Base-by-base conservation (phyloP, 2,113 vertebrate species). In the Chaetops frenatus region DNA sequence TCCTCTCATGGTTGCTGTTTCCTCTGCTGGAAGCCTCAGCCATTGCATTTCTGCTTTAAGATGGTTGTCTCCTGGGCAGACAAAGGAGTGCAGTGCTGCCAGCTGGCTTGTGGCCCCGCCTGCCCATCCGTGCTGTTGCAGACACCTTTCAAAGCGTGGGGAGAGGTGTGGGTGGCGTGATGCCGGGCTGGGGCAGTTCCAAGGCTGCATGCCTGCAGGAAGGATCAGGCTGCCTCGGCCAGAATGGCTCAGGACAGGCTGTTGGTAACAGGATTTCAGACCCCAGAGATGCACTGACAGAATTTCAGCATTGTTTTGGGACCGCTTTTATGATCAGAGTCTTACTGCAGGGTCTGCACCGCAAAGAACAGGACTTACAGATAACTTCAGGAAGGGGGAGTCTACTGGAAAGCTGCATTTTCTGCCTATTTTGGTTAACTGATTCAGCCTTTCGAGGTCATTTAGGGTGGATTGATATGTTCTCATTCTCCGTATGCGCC, bases 381-480 rank as follows among this genome's bases (percentile, higher is more conserved):
- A 76, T 76, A 79, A 48, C 66, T 94, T 72, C 5, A 19, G 23
- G 56, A 23, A 16, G 21, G 45, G 45, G 7, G 17, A 64, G 45
- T 86, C 84, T 84, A 19, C 61, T 79, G 81, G 76, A 56, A 74
- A 38, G 18, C 61, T 76, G 76, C 74, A 88, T 35, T 57, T 95
- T 86, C 66, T 95, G 57, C 60, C 64, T 93, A 8, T 83, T 95
- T 91, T 83, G 48, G 71, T 95, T 85, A 81, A 95, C 85, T 95
- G 94, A 88, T 83, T 94, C 80, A 95, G 81, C 50, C 33, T 85
- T 66, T 78, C 19, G 31, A 76, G 92, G 95, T 96, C 87, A 92
- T 86, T 90, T 72, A 33, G 77, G 92, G 86, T 86, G 67, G 81
- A 92, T 90, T 92, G 93, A 82, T 90, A 84, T 83, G 96, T 96